Evolutionary conservation across 2,797 vertebrate species (phyloP), one percentile per base, ranked within the genome.

Genomic region (Malurus leucopterus): DNA sequence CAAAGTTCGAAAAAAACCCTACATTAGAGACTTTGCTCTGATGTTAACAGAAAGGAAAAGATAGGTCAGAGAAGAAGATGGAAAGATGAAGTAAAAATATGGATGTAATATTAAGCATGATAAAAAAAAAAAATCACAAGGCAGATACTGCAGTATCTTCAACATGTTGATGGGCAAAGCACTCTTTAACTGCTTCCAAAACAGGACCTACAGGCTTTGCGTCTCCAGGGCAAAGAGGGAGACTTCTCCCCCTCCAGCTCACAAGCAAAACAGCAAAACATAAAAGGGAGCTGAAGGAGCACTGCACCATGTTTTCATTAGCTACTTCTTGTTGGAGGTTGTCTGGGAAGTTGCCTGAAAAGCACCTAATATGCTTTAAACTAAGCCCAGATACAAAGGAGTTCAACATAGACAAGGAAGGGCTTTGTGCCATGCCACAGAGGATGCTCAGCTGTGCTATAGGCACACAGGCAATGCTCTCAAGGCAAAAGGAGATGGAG

Each of bases 151-250:
- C 12, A 59, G 24, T 8, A 36, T 50, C 32, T 88, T 83, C 26
- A 46, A 11, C 24, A 49, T 0, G 1, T 24, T 57, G 43, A 73
- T 44, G 7, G 54, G 30, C n/a, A 84, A 72, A 9, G 16, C 18
- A 47, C 27, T 61, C 64, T 70, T 61, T 38, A 84, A 49, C 17
- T 4, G 20, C 10, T n/a, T 44, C 36, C 20, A 24, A 38, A 89
- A 91, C 69, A 89, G 32, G 63, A 74, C 29, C n/a, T 83, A 81
- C 72, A 69, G 59, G 78, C 70, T 90, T 73, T 51, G 29, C 1
- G 4, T 44, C 55, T 69, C 30, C 65, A 85, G 38, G 46, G 62
- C 61, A 79, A 32, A 62, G 10, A 57, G 24, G 27, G 17, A 72
- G 49, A 73, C 13, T 32, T 73, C 38, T 70, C 30, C 54, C 55